A percentile compares a stretch with the other conserved stretches of the same genome.
Evolutionary conservation across 2,113 vertebrate species (phyloP).

Genomic region (Australoheros scitulus): DNA sequence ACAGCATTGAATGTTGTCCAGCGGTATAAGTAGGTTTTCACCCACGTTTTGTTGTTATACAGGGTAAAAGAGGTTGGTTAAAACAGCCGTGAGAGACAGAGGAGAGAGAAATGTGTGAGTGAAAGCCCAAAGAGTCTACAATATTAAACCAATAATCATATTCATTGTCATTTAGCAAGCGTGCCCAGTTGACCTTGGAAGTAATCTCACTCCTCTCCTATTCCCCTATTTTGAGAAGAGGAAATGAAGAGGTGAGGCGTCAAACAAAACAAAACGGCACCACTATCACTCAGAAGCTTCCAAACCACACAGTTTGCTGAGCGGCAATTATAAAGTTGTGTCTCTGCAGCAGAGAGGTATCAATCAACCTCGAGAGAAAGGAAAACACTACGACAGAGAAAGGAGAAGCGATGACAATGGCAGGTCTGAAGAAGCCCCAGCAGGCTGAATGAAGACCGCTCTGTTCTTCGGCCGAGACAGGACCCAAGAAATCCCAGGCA

Average conservation of each 20-base stretch:
- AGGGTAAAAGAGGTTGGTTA: slow-evolving; percentile 27
- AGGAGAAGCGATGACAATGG: slow-evolving; percentile 47
- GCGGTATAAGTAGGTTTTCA: slow-evolving; percentile 19
- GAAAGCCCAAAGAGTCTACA: background rate
- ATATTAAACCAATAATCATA: slow-evolving; percentile 7
- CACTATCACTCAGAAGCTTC: background rate
- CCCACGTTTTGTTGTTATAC: slow-evolving; percentile 10
- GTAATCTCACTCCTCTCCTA: slow-evolving; percentile 24
- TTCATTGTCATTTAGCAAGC: slow-evolving; percentile 11
- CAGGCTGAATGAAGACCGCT: slow-evolving; percentile 67
- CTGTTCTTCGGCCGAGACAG: slow-evolving; percentile 39
- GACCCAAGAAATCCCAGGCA: slow-evolving; percentile 60
- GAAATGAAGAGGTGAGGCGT: slow-evolving; percentile 17
- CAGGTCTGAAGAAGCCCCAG: slow-evolving; percentile 44
- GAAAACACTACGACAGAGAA: slow-evolving; percentile 21
- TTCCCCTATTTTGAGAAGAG: slow-evolving; percentile 36
- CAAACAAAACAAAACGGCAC: slow-evolving; percentile 4
- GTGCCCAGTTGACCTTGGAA: slow-evolving; percentile 13
- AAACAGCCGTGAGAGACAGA: background rate
- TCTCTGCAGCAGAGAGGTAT: slow-evolving; percentile 17
- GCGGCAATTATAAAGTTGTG: slow-evolving; percentile 27
- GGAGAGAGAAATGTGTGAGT: background rate
- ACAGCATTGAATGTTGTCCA: background rate
- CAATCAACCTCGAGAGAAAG: slow-evolving; percentile 24
- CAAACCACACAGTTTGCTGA: background rate